Conservation (phyloP, 1,140 invertebrate species). For the Amphibalanus amphitrite region DNA sequence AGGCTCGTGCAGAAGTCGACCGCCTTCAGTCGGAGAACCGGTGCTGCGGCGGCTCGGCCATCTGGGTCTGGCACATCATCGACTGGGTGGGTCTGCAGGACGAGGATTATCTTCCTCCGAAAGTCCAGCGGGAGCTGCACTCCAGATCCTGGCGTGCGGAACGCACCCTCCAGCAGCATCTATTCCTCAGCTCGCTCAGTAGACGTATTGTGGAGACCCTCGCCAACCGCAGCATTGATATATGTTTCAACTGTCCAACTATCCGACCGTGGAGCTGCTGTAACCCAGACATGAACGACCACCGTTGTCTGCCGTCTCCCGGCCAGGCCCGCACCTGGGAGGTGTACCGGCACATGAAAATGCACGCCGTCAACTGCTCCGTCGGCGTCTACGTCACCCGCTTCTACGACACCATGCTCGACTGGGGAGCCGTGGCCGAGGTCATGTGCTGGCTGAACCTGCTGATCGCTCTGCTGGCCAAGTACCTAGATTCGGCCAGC, state of each 20-base stretch:
- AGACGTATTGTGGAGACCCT: background rate
- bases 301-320: background rate
- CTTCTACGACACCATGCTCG: background rate
- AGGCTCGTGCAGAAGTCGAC: background rate
- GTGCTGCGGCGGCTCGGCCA: background rate
- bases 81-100: background rate
- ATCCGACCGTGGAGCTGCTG: background rate
- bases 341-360: background rate
- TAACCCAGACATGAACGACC: background rate
- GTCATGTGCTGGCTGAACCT: background rate
- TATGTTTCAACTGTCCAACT: background rate
- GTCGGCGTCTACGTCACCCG: background rate
- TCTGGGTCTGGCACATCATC: background rate
- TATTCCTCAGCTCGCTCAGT: background rate
- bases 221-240: background rate
- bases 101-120: background rate
- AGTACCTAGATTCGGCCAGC: slow-evolving; percentile 1
- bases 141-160: background rate
- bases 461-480: background rate
- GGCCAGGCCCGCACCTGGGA: background rate
- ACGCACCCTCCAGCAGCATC: background rate
- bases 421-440: background rate
- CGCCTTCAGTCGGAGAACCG: background rate
- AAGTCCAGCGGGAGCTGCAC: background rate
- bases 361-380: background rate